These are phyloP conservation scores for Gadus chalcogrammus DNA, from an alignment of 2,113 vertebrate species.

Conservation along the genomic window DNA sequence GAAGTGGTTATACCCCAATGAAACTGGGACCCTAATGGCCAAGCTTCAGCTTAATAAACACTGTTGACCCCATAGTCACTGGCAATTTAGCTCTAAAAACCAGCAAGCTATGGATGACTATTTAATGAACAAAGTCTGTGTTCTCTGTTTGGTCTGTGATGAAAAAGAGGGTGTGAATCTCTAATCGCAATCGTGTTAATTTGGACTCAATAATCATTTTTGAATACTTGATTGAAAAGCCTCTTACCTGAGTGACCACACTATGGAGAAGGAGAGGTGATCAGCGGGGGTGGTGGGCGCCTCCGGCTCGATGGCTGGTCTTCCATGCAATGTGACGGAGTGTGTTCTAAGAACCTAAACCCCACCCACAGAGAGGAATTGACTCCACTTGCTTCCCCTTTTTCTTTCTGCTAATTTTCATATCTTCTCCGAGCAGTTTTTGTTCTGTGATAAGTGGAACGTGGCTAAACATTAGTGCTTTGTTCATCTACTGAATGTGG, in stretches of 20 bases:
- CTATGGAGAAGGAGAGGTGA: constrained; percentile 32
- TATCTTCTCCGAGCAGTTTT: constrained; percentile 63
- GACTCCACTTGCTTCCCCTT: constrained; percentile 71
- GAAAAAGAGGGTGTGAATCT: no score
- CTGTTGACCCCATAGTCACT: no score
- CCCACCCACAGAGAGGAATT: constrained; percentile 71
- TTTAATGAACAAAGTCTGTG: no score
- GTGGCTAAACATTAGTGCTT: constrained; percentile 36
- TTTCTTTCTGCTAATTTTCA: constrained; percentile 78
- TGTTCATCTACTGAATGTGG: constrained; percentile 9
- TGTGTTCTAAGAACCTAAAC: constrained; percentile 64
- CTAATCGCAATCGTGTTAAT: no score
- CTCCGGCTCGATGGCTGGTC: constrained; percentile 38
- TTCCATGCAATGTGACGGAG: constrained; percentile 55
- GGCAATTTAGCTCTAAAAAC: no score
- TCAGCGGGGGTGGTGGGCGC: constrained; percentile 25
- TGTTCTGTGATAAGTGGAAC: constrained; percentile 40
- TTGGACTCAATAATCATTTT: no score
- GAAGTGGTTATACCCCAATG: no score
- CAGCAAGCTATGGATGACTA: no score
- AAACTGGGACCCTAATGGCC: no score
- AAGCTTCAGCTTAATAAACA: no score
- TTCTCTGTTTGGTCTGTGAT: no score
- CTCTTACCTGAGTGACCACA: constrained; percentile 50
- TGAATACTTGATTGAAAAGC: not conserved